phyloP scores from a whole-genome alignment of 2,113 vertebrate genomes.

The Crotalus viridis region DNA sequence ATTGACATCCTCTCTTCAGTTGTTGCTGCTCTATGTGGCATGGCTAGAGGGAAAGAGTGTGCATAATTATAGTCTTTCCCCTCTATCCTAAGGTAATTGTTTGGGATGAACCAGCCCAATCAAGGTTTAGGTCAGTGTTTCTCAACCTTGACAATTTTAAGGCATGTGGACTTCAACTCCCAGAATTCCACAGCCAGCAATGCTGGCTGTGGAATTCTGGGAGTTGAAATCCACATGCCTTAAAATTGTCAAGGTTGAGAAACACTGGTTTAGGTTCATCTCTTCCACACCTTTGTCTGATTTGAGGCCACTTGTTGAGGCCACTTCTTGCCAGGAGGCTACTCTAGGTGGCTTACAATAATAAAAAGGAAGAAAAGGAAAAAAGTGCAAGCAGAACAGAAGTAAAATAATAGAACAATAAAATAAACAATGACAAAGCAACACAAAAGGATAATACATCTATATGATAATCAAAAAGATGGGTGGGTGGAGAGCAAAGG shows the following conservation, averaged over 20 bases:
- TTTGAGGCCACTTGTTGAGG: background rate
- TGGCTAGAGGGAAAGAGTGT: background rate
- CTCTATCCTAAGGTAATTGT: background rate
- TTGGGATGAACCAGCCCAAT: background rate
- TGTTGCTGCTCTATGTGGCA: background rate
- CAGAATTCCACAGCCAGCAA: no score
- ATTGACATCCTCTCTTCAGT: background rate
- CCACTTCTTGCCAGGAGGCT: no score
- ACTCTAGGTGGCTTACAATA: no score
- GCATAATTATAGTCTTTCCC: background rate
- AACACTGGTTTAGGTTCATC: background rate
- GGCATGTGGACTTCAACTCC: no score
- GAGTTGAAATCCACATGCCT: no score
- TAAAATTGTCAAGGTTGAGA: no score
- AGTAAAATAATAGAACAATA: background rate
- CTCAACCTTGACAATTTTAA: no score
- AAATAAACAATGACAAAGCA: background rate
- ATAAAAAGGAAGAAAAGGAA: no score
- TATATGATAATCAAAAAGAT: background rate
- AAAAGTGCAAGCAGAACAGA: background rate
- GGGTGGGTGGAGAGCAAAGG: background rate
- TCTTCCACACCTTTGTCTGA: background rate
- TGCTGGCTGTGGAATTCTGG: no score
- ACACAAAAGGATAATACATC: background rate
- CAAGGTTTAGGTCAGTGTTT: background rate